phyloP scores from a whole-genome alignment of 2,888 invertebrate species.

The Drosophila robusta region DNA sequence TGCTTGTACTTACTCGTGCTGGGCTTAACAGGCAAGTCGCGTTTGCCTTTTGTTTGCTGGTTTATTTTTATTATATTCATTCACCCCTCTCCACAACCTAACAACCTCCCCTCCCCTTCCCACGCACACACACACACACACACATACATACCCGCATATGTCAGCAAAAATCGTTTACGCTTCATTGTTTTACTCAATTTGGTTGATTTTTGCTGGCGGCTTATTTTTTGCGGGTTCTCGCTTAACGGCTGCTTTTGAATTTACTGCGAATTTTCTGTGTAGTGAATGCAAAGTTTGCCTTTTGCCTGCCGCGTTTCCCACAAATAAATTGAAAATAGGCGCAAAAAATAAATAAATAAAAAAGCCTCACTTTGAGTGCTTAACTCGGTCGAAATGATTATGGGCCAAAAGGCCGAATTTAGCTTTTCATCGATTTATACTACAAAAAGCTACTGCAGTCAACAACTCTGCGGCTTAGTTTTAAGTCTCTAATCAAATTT shows the following conservation, averaged over 20 bases:
- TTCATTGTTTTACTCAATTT: slow-evolving; percentile 79
- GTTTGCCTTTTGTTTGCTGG: slow-evolving; percentile 70
- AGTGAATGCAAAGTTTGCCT: slow-evolving; percentile 36
- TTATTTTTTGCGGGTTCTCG: slow-evolving; percentile 35
- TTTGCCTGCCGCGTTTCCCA: slow-evolving; percentile 30
- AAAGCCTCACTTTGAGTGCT: slow-evolving; percentile 45
- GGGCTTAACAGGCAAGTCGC: slow-evolving; percentile 67
- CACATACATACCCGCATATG: slow-evolving; percentile 32
- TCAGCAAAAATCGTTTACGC: slow-evolving; percentile 79
- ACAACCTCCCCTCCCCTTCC: neutral
- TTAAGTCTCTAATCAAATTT: slow-evolving; percentile 64
- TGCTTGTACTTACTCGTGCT: slow-evolving; percentile 44
- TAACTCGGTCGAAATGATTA: slow-evolving; percentile 55
- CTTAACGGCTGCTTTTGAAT: slow-evolving; percentile 42
- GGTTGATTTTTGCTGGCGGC: slow-evolving; percentile 55
- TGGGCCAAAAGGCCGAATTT: slow-evolving; percentile 45
- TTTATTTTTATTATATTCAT: slow-evolving; percentile 64
- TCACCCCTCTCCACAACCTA: slow-evolving; percentile 3
- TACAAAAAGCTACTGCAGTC: slow-evolving; percentile 2
- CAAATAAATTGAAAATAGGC: slow-evolving; percentile 61
- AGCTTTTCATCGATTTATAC: slow-evolving; percentile 27
- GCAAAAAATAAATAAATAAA: slow-evolving; percentile 31
- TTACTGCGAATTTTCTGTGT: slow-evolving; percentile 29
- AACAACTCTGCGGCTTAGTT: slow-evolving; percentile 38
- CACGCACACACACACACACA: neutral